Percentiles rank a stretch among this genome's conserved stretches.
These are phyloP conservation scores for Plotosus lineatus DNA, from an alignment of 2,113 vertebrate species.

Conservation along the genomic window DNA sequence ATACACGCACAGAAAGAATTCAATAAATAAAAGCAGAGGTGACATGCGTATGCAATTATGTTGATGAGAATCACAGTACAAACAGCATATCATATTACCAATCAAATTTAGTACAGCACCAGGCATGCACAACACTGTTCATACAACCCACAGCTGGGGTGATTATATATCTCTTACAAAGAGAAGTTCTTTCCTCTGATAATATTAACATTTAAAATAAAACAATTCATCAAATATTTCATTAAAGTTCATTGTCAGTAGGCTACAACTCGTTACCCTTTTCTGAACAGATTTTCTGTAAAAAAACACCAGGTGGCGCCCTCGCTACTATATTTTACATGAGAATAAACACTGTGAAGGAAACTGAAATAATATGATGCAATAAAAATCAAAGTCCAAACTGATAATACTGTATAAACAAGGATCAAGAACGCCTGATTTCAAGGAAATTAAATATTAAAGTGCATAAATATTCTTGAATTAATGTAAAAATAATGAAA, in stretches of 20 bases:
- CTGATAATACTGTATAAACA: neutral
- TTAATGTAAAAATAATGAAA: slow-evolving; percentile 18
- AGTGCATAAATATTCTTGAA: slow-evolving; percentile 2
- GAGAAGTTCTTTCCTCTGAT: slow-evolving; percentile 36
- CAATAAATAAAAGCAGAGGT: neutral
- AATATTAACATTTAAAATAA: neutral
- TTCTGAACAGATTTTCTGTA: slow-evolving; percentile 10
- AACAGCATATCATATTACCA: slow-evolving; percentile 23
- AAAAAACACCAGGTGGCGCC: slow-evolving; percentile 33
- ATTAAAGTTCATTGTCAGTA: neutral
- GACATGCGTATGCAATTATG: slow-evolving; percentile 10
- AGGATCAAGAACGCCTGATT: neutral
- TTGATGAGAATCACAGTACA: neutral
- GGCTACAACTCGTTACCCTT: neutral
- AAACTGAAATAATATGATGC: neutral
- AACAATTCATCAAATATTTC: neutral
- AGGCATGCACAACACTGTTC: slow-evolving; percentile 17
- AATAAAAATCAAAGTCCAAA: neutral
- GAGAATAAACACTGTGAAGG: neutral
- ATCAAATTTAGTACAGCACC: too few species aligned
- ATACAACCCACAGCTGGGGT: slow-evolving; percentile 39
- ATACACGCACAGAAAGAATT: too few species aligned
- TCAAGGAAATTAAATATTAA: neutral
- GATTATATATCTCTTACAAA: slow-evolving; percentile 50
- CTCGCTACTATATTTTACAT: neutral